phyloP scores from a whole-genome alignment of 1,140 invertebrate genomes.

The Maconellicoccus hirsutus region DNA sequence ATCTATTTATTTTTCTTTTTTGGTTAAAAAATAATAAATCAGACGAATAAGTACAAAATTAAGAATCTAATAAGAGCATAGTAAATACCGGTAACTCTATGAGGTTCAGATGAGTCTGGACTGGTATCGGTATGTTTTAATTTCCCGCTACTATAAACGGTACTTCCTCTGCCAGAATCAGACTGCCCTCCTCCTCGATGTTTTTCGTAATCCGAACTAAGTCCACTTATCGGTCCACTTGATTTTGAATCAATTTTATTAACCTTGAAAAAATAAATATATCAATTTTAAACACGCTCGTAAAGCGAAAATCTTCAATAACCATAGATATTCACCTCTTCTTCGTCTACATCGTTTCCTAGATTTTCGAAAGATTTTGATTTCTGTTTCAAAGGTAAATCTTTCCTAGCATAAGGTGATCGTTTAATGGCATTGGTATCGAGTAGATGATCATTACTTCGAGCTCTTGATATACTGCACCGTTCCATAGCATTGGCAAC shows the following conservation, averaged over 20 bases:
- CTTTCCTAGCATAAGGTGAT: not conserved
- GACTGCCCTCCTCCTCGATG: constrained; percentile 37
- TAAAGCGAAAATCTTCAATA: no score
- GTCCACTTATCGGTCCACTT: constrained; percentile 26
- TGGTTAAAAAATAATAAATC: no score
- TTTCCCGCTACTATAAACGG: constrained; percentile 56
- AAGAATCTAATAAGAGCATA: no score
- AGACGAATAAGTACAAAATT: no score
- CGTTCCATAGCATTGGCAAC: not conserved
- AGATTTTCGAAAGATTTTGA: constrained; percentile 11
- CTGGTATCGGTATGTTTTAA: constrained; percentile 28
- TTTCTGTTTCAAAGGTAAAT: not conserved
- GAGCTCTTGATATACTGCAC: constrained; percentile 10
- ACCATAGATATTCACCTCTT: constrained; percentile 20
- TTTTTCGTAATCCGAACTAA: constrained; percentile 54
- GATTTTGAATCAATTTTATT: constrained; percentile 24
- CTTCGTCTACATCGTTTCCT: constrained; percentile 26
- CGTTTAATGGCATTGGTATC: not conserved
- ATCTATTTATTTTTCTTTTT: no score
- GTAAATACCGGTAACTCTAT: constrained; percentile 27
- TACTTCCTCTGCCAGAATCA: constrained; percentile 63
- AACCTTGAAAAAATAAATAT: no score
- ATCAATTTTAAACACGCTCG: no score
- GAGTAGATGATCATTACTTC: not conserved
- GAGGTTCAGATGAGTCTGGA: constrained; percentile 29